These are phyloP conservation scores for Metalampra italica DNA, from an alignment of 2,888 invertebrate genomes.

Conservation along the genomic window DNA sequence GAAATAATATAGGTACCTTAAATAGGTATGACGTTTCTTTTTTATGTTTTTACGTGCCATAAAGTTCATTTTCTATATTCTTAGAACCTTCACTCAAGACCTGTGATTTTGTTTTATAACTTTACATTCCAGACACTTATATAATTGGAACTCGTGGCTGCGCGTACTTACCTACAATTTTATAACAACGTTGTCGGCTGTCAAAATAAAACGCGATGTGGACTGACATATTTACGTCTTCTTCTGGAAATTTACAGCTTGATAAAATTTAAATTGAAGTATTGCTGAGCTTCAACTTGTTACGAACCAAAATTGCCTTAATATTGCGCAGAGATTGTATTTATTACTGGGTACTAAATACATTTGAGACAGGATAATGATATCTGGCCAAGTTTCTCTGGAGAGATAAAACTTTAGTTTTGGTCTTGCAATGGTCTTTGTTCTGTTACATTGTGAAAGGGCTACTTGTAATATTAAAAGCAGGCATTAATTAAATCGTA, in stretches of 20 bases:
- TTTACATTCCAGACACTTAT: not conserved
- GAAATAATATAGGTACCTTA: no score
- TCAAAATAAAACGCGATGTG: constrained; percentile 2
- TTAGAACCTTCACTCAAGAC: not conserved
- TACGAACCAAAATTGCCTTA: constrained; percentile 5
- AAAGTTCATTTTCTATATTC: no score
- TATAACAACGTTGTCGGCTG: not conserved
- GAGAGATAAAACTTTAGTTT: not conserved
- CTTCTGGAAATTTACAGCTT: constrained; percentile 3
- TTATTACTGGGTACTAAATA: not conserved
- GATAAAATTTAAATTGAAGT: constrained; percentile 2
- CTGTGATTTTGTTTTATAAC: not conserved
- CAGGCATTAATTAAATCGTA: no score
- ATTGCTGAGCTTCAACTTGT: not conserved
- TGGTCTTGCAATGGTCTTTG: no score
- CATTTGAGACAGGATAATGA: not conserved
- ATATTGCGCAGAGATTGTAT: constrained; percentile 1
- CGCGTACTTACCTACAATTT: not conserved
- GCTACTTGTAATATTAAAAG: no score
- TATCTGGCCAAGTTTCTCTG: not conserved
- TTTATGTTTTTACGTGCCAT: no score
- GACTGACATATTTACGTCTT: not conserved
- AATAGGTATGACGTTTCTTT: no score
- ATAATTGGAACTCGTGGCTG: no score
- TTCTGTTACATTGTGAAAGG: no score